Percentiles rank a stretch among this genome's conserved stretches.
Evolutionary conservation across 2,113 vertebrate species (phyloP).

Genomic region (Corvus cornix): DNA sequence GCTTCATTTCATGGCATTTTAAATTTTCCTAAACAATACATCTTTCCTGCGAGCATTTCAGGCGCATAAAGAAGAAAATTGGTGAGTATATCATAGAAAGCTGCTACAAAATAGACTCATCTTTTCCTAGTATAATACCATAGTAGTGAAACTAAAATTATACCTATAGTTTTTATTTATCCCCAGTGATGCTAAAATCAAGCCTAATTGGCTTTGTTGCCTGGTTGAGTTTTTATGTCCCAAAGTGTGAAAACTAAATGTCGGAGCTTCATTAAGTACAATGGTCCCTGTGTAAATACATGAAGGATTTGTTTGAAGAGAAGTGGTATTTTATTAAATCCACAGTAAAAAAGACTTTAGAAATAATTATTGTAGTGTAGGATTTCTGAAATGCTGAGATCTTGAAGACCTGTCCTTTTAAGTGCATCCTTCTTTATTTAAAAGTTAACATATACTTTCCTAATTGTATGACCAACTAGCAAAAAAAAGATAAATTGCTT

Average conservation of each 20-base stretch:
- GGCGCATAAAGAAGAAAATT: conserved; percentile 98
- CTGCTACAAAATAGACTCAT: not conserved
- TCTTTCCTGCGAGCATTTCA: conserved; percentile 95
- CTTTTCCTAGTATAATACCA: not conserved
- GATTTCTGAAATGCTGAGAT: not conserved
- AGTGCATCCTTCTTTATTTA: not conserved
- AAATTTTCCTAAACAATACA: conserved; percentile 77
- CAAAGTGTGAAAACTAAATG: not conserved
- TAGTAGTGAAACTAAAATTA: not conserved
- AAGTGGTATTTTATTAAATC: not conserved
- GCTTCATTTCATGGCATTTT: not conserved
- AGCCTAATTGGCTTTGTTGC: not conserved
- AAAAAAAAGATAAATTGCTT: not conserved
- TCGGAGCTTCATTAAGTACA: not conserved
- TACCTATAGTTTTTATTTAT: not conserved
- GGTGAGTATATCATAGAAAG: conserved; percentile 75
- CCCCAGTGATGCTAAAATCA: not conserved
- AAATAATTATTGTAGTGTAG: not conserved
- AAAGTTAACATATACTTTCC: not conserved
- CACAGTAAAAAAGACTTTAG: not conserved
- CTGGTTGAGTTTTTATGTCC: not conserved
- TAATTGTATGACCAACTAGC: not conserved
- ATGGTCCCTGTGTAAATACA: not conserved
- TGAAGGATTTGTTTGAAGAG: not conserved
- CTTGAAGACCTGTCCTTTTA: not conserved